These are phyloP conservation scores for Stegastes partitus DNA, from an alignment of 2,113 vertebrate species.

Conservation along the genomic window DNA sequence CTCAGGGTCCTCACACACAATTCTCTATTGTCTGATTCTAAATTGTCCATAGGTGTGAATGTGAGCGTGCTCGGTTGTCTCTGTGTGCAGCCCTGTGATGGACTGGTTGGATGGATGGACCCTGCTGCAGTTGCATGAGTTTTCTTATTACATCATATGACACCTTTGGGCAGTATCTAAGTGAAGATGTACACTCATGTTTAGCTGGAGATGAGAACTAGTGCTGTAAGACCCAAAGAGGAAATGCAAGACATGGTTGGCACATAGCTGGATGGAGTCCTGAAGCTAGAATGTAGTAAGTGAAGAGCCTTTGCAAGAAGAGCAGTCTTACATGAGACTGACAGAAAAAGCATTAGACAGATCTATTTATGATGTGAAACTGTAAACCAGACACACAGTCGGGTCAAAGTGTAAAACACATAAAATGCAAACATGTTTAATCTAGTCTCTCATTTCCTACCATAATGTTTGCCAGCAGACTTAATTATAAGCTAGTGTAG, in stretches of 20 bases:
- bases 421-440: constrained; percentile 23
- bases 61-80: background rate
- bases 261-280: background rate
- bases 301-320: constrained; percentile 7
- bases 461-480: constrained; percentile 29
- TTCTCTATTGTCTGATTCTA: too few species aligned
- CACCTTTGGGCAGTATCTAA: too few species aligned
- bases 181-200: too few species aligned
- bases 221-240: background rate
- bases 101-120: too few species aligned
- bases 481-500: constrained; percentile 50
- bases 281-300: constrained; percentile 8
- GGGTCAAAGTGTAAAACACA: constrained; percentile 7
- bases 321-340: background rate
- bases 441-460: constrained; percentile 59
- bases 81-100: too few species aligned
- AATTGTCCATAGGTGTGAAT: too few species aligned
- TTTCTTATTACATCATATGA: too few species aligned
- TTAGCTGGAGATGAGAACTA: background rate
- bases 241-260: background rate
- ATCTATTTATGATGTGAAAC: constrained; percentile 58
- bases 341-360: constrained; percentile 6
- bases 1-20: too few species aligned
- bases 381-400: background rate
- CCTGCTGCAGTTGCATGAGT: too few species aligned